Evolutionary conservation across 2,888 invertebrate genomes (phyloP), one percentile per base, ranked within the genome.

Genomic region (Congeria kusceri): DNA sequence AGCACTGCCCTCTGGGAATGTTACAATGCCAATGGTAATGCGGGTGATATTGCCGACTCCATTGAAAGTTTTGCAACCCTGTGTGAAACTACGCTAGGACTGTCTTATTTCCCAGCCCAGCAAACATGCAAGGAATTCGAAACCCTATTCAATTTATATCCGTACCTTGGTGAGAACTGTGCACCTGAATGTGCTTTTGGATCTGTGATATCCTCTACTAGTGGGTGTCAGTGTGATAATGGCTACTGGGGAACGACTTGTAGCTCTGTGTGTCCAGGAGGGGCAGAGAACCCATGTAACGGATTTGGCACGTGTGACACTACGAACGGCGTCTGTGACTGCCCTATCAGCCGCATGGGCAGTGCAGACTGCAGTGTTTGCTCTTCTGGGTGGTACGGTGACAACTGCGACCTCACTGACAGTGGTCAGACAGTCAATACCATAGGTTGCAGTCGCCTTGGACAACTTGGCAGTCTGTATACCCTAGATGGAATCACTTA

Each of bases 231-330:
- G 3, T 88, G 89, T 78, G 59, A 80, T 32, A 46, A 47, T 25
- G 88, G 88, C 9, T 88, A 84, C 81, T 87, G 85, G 82, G 85
- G 85, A 27, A 56, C 73, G 0, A 59, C 84, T 27, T 90, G 90
- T 70, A 70, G 80, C 15, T 57, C 63, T n/a, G 75, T 80, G 27
- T 90, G 89, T 70, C 89, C 89, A 18, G 90, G 90, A 29, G 88
- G 89, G 9, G 71, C 77, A 3, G 27, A 20, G 1, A 75, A 71
- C 25, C 86, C 88, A 18, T 90, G 89, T 59, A 83, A 84, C 13
- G 89, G 89, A 1, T 83, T 82, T 58, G 89, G 88, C 23, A 80
- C 85, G 28, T 90, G 90, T 74, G 81, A 89, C 66, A 53, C 65
- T 15, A 27, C 58, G 15, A 83, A 74, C 3, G 89, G 89, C 9